Evolutionary conservation across 2,113 vertebrate genomes (phyloP).

Genomic region (Furnarius figulus): DNA sequence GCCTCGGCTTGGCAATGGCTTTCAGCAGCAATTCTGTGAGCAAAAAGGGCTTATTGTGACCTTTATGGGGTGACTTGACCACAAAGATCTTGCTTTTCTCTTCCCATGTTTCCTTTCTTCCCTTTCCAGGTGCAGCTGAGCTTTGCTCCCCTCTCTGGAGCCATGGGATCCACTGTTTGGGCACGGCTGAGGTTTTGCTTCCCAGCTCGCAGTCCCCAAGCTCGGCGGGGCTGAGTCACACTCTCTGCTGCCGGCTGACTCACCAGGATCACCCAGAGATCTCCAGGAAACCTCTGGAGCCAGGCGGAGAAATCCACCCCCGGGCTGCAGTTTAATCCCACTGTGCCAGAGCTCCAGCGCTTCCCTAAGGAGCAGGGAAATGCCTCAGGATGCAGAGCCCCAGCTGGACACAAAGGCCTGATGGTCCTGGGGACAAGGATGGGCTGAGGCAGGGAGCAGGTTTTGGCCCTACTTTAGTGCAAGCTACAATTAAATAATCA

Average conservation of each 20-base stretch:
- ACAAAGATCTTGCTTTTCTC: not conserved
- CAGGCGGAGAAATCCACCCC: not conserved
- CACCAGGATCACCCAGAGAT: accelerated
- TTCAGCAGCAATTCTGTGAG: not conserved
- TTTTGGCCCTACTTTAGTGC: not conserved
- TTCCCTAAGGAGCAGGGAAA: not conserved
- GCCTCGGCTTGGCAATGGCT: accelerated
- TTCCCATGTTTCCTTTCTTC: not conserved
- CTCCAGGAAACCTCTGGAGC: not conserved
- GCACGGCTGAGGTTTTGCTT: not conserved
- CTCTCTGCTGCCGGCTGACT: not conserved
- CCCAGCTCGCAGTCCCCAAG: not conserved
- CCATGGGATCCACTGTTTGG: accelerated
- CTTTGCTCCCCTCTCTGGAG: not conserved
- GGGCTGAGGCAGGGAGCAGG: not conserved
- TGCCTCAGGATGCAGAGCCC: accelerated
- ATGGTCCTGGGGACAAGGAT: not conserved
- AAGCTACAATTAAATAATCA: not conserved
- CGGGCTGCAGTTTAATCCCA: accelerated
- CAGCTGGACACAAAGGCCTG: accelerated
- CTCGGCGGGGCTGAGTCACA: not conserved
- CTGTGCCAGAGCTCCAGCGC: accelerated
- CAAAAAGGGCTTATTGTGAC: not conserved
- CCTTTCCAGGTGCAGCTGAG: not conserved
- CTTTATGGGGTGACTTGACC: not conserved